Base-by-base conservation (phyloP, 2,797 vertebrate species). In the Sardinella longiceps region DNA sequence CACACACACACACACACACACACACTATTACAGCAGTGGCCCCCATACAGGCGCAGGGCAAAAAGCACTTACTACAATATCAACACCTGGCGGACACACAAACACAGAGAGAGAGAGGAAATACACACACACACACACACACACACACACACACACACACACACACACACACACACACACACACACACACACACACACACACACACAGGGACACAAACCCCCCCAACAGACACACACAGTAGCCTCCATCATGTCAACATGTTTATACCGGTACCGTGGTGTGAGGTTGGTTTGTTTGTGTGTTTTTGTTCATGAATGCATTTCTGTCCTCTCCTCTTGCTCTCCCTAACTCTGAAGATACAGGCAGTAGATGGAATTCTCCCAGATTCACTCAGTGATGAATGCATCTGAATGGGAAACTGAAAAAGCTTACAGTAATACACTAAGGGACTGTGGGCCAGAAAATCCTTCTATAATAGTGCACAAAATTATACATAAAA, bases 361-460 rank as follows among this genome's bases (percentile, higher is more conserved):
- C n/a, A n/a, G n/a, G n/a, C n/a, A n/a, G n/a, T n/a, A 74, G 28
- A 70, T 70, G 33, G 37, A 33, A 74, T 77, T 77, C 18, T 23
- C 5, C 37, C 70, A 43, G 33, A 37, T 23, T 37, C 20, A 37
- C 37, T 6, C 37, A 14, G 33, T 25, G n/a, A 25, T 60, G 56
- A n/a, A 60, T 60, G 56, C 56, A 25, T 2, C 9, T 60, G 56
- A 25, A 23, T 23, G 37, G 37, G 33, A 1, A 23, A 43, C 18
- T 23, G 70, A 77, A 77, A 5, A 23, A 30, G 70, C 43, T 77
- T 43, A 77, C 70, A n/a, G n/a, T n/a, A n/a, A n/a, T n/a, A 77
- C 37, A 23, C 18, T 3, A 74, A 14, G 2, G 18, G 5, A 20
- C 37, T 77, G 70, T 77, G 23, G 37, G 37, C 70, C 70, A 9